Conservation (phyloP, 2,888 invertebrate species). For the Apocheima hispidaria region DNA sequence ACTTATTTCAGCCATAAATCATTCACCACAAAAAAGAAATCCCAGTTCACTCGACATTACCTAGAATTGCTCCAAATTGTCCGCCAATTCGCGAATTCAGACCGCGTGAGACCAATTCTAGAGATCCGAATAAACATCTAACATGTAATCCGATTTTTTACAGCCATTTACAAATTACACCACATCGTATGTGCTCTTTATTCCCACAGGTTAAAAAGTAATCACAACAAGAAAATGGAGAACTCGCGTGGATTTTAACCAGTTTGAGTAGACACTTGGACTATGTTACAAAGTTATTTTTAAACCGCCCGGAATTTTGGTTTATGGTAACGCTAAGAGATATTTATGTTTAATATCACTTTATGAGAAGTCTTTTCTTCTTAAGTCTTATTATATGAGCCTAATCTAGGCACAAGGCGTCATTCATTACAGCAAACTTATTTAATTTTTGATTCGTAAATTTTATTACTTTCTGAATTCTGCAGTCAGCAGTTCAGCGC, state of each 20-base stretch:
- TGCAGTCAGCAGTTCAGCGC: no score
- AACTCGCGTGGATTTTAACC: slow-evolving; percentile 60
- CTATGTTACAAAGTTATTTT: not conserved
- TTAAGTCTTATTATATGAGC: no score
- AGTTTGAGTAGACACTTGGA: slow-evolving; percentile 46
- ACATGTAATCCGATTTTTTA: slow-evolving; percentile 45
- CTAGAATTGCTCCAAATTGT: not conserved
- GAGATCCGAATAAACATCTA: slow-evolving; percentile 20
- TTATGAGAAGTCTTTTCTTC: no score
- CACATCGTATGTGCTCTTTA: slow-evolving; percentile 54
- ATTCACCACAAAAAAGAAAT: not conserved
- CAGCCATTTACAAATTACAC: slow-evolving; percentile 56
- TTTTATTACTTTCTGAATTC: no score
- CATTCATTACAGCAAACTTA: no score
- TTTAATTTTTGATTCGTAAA: no score
- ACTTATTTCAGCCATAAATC: not conserved
- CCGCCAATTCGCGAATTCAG: slow-evolving; percentile 18
- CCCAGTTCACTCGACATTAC: not conserved
- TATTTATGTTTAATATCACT: no score
- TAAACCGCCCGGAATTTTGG: no score
- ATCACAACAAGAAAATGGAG: slow-evolving; percentile 66
- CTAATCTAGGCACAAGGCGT: no score
- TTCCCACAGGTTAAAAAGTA: slow-evolving; percentile 75
- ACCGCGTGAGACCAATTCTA: slow-evolving; percentile 16
- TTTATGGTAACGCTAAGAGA: no score